Base-by-base conservation (phyloP, 2,797 vertebrate genomes). In the Oreonectes daqikongensis region DNA sequence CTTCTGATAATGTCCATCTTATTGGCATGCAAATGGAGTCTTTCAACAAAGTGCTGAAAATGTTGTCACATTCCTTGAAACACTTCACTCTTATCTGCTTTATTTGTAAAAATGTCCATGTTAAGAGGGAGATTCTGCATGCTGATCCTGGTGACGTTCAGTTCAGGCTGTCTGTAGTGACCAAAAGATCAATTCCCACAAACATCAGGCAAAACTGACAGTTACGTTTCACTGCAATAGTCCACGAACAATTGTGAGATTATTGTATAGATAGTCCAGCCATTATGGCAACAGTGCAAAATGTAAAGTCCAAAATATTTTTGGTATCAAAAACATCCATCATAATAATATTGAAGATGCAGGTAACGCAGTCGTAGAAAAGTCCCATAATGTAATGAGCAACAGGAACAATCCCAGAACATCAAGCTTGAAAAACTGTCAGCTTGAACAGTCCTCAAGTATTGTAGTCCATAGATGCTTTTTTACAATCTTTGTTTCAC, bases 1-100 rank as follows among this genome's bases (percentile, higher is more conserved):
- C 81, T 66, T 67, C 15, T 44, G 2, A 52, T 30, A 15, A 69
- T 73, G 77, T 79, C 79, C 74, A 66, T 74, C 30, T 2, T 69
- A 60, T 74, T 24, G 48, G 14, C 42, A 48, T 40, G 38, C 10
- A 40, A 40, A 40, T 2, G 38, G 44, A 57, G 68, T 53, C 57
- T 40, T 66, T 75, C 32, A 30, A 55, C 17, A 26, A 52, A 74
- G 11, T 42, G 30, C 18, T 63, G 30, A 50, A 5, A 52, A 63
- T 50, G 17, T 4, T 60, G 50, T 40, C 18, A 14, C 52, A 55
- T 55, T 14, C 22, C 22, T 14, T 66, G 50, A 46, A 63, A 30
- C 35, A 57, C 35, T 66, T 66, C 18, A 57, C 50, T 53, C 2
- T n/a, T 0, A 2, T 44, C 61, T 14, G 7, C 38, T 40, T 50